Evolutionary conservation across 2,888 invertebrate genomes (phyloP), one percentile per base, ranked within the genome.

Genomic region (Drosophila sordidula): DNA sequence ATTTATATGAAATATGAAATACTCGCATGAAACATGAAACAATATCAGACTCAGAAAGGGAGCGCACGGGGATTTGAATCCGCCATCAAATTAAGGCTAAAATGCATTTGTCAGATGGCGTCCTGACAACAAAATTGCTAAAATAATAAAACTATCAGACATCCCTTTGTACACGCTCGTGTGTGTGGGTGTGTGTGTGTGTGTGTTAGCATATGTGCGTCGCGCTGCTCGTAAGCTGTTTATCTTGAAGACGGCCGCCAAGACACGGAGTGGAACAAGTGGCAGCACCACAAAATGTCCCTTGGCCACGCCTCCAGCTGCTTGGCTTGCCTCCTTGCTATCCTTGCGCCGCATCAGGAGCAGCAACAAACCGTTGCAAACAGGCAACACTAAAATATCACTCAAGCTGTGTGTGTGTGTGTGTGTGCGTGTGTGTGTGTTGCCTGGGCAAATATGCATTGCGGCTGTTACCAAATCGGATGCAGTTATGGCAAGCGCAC

Each of bases 381-480:
- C 83, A 78, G 66, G 63, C 66, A 82, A 68, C 72, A 80, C 87
- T 74, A 74, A 80, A 86, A 82, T 83, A 83, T 78, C 82, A 86
- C 87, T 82, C 80, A 78, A 67, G 87, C 83, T 36, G 1, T 14
- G 22, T 59, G 55, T 57, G 45, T 46, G 44, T 49, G 32, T 56
- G 50, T 59, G 55, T 36, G 44, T 59, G 55, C 32, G 44, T 69
- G 44, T 58, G 47, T 47, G 47, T 47, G 26, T 74, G 18, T 18
- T 18, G 74, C 45, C 49, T 36, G 62, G 64, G 78, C 64, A 86
- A 86, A 83, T 82, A 83, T 82, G 80, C 86, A 80, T 83, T 86
- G 84, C 59, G 78, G 77, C 78, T 83, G 74, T 80, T 86, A 86
- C 87, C 87, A 83, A 83, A 83, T 80, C 86, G 84, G 69, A 83